Evolutionary conservation across 1,140 invertebrate species (phyloP).

Genomic region (Charaxes varanes): DNA sequence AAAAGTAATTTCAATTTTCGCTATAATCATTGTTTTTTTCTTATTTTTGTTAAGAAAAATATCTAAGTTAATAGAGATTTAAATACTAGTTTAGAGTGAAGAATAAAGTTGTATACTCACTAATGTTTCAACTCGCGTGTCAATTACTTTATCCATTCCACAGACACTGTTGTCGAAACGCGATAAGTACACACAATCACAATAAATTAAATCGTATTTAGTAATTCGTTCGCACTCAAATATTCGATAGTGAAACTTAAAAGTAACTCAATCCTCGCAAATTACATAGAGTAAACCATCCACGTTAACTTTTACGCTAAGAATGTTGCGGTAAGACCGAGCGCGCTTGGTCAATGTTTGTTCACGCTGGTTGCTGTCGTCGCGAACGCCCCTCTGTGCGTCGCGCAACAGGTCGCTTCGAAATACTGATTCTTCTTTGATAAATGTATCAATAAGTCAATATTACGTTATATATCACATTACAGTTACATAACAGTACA

Average conservation of each 20-base stretch:
- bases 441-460: conserved; percentile 28
- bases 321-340: conserved; percentile 67
- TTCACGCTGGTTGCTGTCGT: conserved; percentile 50
- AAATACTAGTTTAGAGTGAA: too few relatives aligned
- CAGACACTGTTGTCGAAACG: conserved; percentile 36
- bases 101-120: conserved; percentile 41
- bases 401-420: conserved; percentile 31
- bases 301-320: conserved; percentile 72
- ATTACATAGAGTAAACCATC: conserved; percentile 73
- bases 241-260: conserved; percentile 43
- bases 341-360: conserved; percentile 53
- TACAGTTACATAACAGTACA: conserved; percentile 24
- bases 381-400: conserved; percentile 42
- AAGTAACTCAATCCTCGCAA: conserved; percentile 61
- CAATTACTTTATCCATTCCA: conserved; percentile 36
- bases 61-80: too few relatives aligned
- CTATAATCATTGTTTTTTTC: too few relatives aligned
- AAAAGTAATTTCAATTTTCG: too few relatives aligned
- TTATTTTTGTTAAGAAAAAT: too few relatives aligned
- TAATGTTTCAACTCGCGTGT: conserved; percentile 42
- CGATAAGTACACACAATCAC: conserved; percentile 40
- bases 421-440: conserved; percentile 40
- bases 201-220: conserved; percentile 41
- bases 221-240: conserved; percentile 50
- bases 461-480: conserved; percentile 25